Evolutionary conservation across 2,113 vertebrate genomes (phyloP).

Genomic region (Pachypanchax playfairii): DNA sequence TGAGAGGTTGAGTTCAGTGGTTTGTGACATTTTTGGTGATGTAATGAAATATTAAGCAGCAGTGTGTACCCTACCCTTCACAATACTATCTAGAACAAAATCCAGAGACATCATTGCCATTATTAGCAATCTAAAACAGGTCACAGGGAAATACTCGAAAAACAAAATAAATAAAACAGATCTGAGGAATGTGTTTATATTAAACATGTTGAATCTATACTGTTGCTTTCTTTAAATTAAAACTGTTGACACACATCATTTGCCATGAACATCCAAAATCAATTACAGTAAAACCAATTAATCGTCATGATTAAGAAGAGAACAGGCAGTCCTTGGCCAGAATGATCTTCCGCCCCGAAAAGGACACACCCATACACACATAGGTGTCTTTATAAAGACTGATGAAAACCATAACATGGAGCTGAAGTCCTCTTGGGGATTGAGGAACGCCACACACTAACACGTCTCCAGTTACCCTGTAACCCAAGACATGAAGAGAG

Average conservation of each 20-base stretch:
- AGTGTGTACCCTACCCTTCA: slow-evolving; percentile 9
- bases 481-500: slow-evolving; percentile 67
- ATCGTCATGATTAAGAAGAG: slow-evolving; percentile 23
- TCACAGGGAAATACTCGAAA: slow-evolving; percentile 42
- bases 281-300: slow-evolving; percentile 30
- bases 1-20: slow-evolving; percentile 32
- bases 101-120: slow-evolving; percentile 46
- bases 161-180: slow-evolving; percentile 24
- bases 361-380: slow-evolving; percentile 33
- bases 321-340: slow-evolving; percentile 19
- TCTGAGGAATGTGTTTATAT: slow-evolving; percentile 48
- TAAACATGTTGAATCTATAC: slow-evolving; percentile 31
- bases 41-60: slow-evolving; percentile 33
- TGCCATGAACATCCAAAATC: slow-evolving; percentile 43
- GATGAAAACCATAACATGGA: slow-evolving; percentile 78
- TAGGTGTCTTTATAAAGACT: slow-evolving; percentile 50
- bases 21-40: slow-evolving; percentile 29
- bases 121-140: slow-evolving; percentile 24
- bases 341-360: slow-evolving; percentile 34
- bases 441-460: slow-evolving; percentile 73
- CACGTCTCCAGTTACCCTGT: slow-evolving; percentile 73
- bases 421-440: slow-evolving; percentile 67
- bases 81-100: slow-evolving; percentile 44
- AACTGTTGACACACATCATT: slow-evolving; percentile 41
- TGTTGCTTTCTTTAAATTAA: slow-evolving; percentile 43